Percentiles rank a stretch among this genome's conserved stretches.
These are phyloP conservation scores for Solen grandis DNA, from an alignment of 1,140 invertebrate species.

Conservation along the genomic window DNA sequence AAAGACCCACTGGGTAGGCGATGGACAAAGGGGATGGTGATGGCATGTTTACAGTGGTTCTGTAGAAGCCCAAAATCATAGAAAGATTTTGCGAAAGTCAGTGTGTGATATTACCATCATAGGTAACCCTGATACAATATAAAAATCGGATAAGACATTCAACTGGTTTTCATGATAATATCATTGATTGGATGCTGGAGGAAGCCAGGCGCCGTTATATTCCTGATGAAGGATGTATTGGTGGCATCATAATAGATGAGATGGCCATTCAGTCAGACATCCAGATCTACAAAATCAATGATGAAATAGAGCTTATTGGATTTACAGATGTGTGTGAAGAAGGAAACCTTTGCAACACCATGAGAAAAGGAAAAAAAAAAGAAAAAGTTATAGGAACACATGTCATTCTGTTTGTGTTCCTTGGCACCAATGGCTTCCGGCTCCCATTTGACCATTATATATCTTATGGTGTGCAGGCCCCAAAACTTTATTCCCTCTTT, in stretches of 20 bases:
- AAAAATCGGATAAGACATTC: constrained; percentile 56
- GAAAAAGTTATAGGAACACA: constrained; percentile 27
- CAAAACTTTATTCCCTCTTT: background rate
- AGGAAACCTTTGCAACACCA: constrained; percentile 6
- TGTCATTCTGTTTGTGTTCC: constrained; percentile 18
- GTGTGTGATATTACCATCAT: constrained; percentile 10
- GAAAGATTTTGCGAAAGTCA: background rate
- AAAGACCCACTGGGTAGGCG: constrained; percentile 33
- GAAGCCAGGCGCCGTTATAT: constrained; percentile 43
- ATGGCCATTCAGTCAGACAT: constrained; percentile 55
- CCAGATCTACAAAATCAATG: constrained; percentile 37
- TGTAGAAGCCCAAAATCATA: constrained; percentile 35
- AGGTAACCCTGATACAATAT: constrained; percentile 31
- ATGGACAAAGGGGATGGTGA: constrained; percentile 20
- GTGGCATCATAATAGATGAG: constrained; percentile 51
- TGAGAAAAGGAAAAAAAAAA: constrained; percentile 23
- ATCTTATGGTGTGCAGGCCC: background rate
- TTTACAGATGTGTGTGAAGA: constrained; percentile 31
- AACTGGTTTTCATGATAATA: constrained; percentile 45
- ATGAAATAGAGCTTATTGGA: constrained; percentile 17
- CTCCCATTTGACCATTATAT: constrained; percentile 27
- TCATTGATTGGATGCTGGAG: constrained; percentile 54
- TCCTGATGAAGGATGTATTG: constrained; percentile 29
- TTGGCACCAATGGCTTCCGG: constrained; percentile 8
- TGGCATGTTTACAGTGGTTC: constrained; percentile 27